Percentiles rank a stretch among this genome's conserved stretches.
Evolutionary conservation across 2,797 vertebrate species (phyloP).

Genomic region (Anisognathus igniventris): DNA sequence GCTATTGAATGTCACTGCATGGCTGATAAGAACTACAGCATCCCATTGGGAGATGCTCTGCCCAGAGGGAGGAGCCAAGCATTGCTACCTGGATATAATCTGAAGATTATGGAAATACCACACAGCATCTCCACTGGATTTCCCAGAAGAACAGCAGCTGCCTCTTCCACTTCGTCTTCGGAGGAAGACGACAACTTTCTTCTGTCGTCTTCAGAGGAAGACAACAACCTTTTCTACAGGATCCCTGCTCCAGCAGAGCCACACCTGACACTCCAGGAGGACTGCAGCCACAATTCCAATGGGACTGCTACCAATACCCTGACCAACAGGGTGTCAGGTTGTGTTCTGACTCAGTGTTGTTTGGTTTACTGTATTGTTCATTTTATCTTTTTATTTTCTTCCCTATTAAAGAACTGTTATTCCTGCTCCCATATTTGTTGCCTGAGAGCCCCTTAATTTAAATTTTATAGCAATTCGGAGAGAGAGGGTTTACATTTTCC

Average conservation of each 20-base stretch:
- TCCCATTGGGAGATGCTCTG: neutral
- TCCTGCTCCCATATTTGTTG: neutral
- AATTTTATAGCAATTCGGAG: neutral
- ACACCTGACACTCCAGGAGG: neutral
- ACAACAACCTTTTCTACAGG: neutral
- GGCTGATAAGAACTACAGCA: neutral
- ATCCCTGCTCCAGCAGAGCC: neutral
- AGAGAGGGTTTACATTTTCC: neutral
- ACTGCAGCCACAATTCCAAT: neutral
- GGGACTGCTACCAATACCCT: neutral
- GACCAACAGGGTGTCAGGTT: too few relatives aligned
- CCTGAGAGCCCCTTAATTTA: neutral
- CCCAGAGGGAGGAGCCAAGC: neutral
- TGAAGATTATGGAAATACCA: neutral
- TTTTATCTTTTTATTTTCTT: neutral
- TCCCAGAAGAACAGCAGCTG: neutral
- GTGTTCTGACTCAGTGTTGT: neutral
- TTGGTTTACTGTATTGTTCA: neutral
- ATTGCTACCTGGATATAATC: neutral
- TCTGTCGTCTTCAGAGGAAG: neutral
- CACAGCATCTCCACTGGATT: too few relatives aligned
- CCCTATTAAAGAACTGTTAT: neutral
- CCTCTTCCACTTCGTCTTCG: neutral
- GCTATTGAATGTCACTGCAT: neutral
- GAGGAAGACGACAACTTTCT: too few relatives aligned